Evolutionary conservation across 2,113 vertebrate species (phyloP).

Genomic region (Scophthalmus maximus): DNA sequence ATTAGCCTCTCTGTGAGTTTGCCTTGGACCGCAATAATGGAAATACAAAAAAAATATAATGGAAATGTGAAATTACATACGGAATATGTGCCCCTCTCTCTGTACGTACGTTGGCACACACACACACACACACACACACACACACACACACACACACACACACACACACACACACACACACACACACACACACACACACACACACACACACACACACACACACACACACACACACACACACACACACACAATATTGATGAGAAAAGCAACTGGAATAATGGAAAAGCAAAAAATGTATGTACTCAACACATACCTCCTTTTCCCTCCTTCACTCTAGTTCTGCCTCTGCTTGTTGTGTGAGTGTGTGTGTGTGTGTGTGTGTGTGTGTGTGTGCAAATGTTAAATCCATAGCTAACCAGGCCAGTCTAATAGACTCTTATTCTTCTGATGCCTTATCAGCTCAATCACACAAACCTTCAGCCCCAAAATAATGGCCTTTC

Average conservation of each 20-base stretch:
- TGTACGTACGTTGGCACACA: constrained; percentile 24
- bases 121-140: constrained; percentile 16
- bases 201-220: constrained; percentile 30
- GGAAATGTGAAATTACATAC: constrained; percentile 76
- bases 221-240: constrained; percentile 22
- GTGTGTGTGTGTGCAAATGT: constrained; percentile 72
- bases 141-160: constrained; percentile 41
- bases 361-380: no score
- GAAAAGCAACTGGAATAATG: constrained; percentile 75
- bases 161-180: constrained; percentile 17
- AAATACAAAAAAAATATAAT: constrained; percentile 76
- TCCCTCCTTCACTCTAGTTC: constrained; percentile 33
- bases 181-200: constrained; percentile 39
- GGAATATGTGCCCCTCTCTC: constrained; percentile 35
- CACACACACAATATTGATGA: constrained; percentile 62
- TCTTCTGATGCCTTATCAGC: constrained; percentile 78
- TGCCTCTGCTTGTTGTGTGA: constrained; percentile 39
- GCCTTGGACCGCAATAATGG: constrained; percentile 75
- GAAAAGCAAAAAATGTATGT: constrained; percentile 64
- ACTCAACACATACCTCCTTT: constrained; percentile 51
- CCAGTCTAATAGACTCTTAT: constrained; percentile 77
- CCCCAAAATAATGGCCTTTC: constrained; percentile 79
- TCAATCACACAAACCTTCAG: constrained; percentile 79
- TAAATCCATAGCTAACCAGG: constrained; percentile 77
- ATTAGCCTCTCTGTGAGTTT: constrained; percentile 73